Evolutionary conservation across 2,888 invertebrate species (phyloP).

Genomic region (Chrysolina oricalcia): DNA sequence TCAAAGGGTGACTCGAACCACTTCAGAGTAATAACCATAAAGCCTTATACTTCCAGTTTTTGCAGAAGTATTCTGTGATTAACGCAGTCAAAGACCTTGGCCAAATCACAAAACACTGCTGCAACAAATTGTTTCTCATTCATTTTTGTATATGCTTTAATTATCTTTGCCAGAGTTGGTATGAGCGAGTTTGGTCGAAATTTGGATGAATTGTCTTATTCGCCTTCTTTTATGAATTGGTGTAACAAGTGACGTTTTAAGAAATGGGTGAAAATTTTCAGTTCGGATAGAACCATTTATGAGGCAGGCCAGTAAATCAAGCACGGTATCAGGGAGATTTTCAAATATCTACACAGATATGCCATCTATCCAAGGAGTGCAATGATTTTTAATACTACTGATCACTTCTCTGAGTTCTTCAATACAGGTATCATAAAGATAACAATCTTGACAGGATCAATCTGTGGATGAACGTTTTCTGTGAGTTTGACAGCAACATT

Average conservation of each 20-base stretch:
- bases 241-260: slow-evolving; percentile 7
- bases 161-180: slow-evolving; percentile 8
- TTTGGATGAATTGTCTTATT: background rate
- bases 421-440: slow-evolving; percentile 9
- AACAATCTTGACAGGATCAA: slow-evolving; percentile 9
- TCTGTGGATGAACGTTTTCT: slow-evolving; percentile 11
- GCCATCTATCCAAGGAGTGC: background rate
- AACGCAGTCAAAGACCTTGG: too few species aligned
- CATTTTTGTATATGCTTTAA: background rate
- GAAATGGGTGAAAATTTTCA: background rate
- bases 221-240: slow-evolving; percentile 16
- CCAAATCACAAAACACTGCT: too few species aligned
- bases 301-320: slow-evolving; percentile 4
- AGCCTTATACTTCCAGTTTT: slow-evolving; percentile 13
- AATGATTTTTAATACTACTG: slow-evolving; percentile 11
- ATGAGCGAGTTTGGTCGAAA: slow-evolving; percentile 18
- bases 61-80: too few species aligned
- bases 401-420: background rate
- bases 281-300: slow-evolving; percentile 5
- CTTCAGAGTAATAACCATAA: background rate
- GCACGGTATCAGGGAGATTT: background rate
- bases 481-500: slow-evolving; percentile 15
- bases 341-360: slow-evolving; percentile 6
- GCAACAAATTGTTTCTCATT: background rate
- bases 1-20: slow-evolving; percentile 13